Evolutionary conservation across 2,888 invertebrate species (phyloP), one percentile per base, ranked within the genome.

Genomic region (Tanytarsus gracilentus): DNA sequence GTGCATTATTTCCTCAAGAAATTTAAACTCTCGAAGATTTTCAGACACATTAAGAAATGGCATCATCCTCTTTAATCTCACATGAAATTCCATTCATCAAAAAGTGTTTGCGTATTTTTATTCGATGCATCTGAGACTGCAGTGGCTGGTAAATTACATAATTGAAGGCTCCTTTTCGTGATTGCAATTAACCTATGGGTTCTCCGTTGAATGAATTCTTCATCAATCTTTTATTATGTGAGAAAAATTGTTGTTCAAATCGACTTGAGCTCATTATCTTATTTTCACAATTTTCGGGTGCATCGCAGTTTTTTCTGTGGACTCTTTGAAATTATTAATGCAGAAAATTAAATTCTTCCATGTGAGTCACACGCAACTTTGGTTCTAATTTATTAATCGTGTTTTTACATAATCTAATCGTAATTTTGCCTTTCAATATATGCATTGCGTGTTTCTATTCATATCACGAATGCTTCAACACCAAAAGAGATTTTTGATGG

Each of bases 51-150:
- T 36, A 52, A 14, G 52, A 9, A 21, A 55, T 23, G 55, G 55
- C 55, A 39, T 55, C 55, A 55, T 39, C 52, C 18, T 49, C 52
- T 33, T n/a, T 52, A 52, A 52, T 52, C 52, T 52, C 33, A 29
- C 30, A 52, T 33, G 33, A 30, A n/a, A 11, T 55, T 55, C 40
- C 55, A 55, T 55, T 55, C 55, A 55, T 55, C 55, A 55, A 55
- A 55, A 52, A 25, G 3, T 14, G 4, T 11, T 26, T 26, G 26
- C 9, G 8, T 51, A 4, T 9, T 51, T 51, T 29, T 51, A 27
- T 14, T 26, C 14, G 5, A 14, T 39, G 36, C 55, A 36, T n/a
- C n/a, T 33, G 11, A 33, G 9, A 11, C 33, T 33, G 33, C 33
- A 33, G n/a, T 9, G 23, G 55, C 25, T 6, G 25, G 23, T 55